Conservation (phyloP, 2,113 vertebrate species). For the Lates calcarifer region DNA sequence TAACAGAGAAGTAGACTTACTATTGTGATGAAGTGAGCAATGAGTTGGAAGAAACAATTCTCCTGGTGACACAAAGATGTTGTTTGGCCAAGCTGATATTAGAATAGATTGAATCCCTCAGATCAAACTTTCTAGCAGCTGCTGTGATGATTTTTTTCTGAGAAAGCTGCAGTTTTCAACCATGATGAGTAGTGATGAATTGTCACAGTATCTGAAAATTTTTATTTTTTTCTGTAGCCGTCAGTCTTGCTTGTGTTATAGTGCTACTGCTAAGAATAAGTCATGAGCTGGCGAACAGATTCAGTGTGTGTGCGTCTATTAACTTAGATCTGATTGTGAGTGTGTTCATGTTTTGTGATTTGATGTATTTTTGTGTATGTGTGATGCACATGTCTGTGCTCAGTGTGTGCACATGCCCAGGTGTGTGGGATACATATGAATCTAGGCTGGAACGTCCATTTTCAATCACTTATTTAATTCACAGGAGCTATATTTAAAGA, state of each 20-base stretch:
- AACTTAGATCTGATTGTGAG: background rate
- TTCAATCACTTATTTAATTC: slow-evolving; percentile 76
- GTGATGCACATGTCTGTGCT: background rate
- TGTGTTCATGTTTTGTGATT: background rate
- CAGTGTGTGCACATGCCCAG: background rate
- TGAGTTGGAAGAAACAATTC: background rate
- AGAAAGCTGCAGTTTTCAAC: background rate
- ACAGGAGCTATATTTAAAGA: slow-evolving; percentile 79
- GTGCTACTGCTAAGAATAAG: background rate
- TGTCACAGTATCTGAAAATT: background rate
- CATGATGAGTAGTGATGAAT: background rate
- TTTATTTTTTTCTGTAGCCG: background rate
- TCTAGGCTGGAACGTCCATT: slow-evolving; percentile 68
- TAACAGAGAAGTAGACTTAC: background rate
- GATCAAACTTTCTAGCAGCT: background rate
- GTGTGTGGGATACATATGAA: slow-evolving; percentile 50
- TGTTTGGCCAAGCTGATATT: background rate
- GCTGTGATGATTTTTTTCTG: background rate
- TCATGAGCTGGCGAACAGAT: background rate
- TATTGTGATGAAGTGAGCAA: slow-evolving; percentile 14
- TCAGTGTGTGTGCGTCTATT: background rate
- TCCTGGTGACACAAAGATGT: background rate
- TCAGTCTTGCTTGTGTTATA: background rate
- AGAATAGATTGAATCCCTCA: background rate
- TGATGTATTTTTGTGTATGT: background rate